Conservation (phyloP, 2,888 invertebrate genomes). For the Mimumesa dahlbomi region DNA sequence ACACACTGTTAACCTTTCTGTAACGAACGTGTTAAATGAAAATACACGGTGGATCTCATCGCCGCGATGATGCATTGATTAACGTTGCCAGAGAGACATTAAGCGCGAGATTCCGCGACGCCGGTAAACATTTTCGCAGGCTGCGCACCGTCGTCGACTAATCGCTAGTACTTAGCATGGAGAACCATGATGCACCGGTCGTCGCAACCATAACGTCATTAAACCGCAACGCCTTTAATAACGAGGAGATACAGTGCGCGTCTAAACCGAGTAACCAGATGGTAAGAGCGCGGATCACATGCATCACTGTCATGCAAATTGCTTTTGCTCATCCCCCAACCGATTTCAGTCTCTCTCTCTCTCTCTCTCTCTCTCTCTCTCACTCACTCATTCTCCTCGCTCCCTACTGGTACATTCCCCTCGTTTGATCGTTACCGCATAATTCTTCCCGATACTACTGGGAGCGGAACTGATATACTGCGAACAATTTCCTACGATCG, state of each 20-base stretch:
- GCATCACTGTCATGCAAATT: slow-evolving; percentile 65
- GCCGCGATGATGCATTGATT: slow-evolving; percentile 13
- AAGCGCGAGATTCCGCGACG: slow-evolving; percentile 17
- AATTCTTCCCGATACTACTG: slow-evolving; percentile 11
- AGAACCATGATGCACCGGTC: slow-evolving; percentile 25
- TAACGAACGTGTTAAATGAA: not conserved
- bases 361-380: slow-evolving; percentile 16
- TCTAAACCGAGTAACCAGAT: slow-evolving; percentile 55
- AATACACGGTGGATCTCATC: slow-evolving; percentile 1
- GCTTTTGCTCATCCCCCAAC: slow-evolving; percentile 32
- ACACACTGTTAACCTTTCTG: too few relatives aligned
- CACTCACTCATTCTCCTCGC: too few relatives aligned
- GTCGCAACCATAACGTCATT: slow-evolving; percentile 58
- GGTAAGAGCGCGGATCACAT: slow-evolving; percentile 61
- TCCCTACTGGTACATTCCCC: slow-evolving; percentile 7
- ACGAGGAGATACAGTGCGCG: slow-evolving; percentile 44
- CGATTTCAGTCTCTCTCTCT: not conserved
- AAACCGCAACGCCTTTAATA: slow-evolving; percentile 66
- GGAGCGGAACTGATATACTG: not conserved
- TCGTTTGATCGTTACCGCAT: slow-evolving; percentile 29
- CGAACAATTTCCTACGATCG: slow-evolving; percentile 2
- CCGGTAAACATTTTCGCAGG: slow-evolving; percentile 56
- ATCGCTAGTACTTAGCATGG: slow-evolving; percentile 42
- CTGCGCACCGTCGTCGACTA: slow-evolving; percentile 22
- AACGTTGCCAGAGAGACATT: too few relatives aligned